A percentile compares a stretch with the other conserved stretches of the same genome.
Conservation (phyloP, 2,797 vertebrate species). For the Cuculus canorus region DNA sequence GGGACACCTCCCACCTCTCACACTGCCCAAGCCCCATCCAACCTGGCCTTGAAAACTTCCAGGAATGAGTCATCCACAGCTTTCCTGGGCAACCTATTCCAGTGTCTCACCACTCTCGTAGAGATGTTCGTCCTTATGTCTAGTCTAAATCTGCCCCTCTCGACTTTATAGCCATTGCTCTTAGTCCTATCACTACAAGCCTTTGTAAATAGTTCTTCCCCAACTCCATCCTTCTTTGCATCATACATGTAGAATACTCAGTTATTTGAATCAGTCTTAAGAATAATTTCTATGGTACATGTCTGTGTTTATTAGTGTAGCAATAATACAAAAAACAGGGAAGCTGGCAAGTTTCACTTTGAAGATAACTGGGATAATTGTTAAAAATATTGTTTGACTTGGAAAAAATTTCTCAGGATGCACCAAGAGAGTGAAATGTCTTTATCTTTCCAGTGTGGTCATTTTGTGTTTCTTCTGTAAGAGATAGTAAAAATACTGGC, state of each 20-base stretch:
- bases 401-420: not conserved
- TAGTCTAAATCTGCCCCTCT: too few relatives aligned
- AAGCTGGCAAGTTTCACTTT: not conserved
- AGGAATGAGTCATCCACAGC: too few relatives aligned
- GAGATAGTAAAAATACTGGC: not conserved
- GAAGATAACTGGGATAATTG: not conserved
- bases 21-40: too few relatives aligned
- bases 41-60: too few relatives aligned
- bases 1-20: too few relatives aligned
- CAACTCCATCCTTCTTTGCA: not conserved
- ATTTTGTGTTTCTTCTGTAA: not conserved
- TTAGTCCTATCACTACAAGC: too few relatives aligned
- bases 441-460: not conserved
- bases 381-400: not conserved
- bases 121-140: too few relatives aligned
- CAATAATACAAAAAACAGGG: not conserved
- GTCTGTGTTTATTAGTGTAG: not conserved
- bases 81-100: too few relatives aligned
- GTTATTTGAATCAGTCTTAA: not conserved
- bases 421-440: not conserved
- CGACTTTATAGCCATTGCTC: too few relatives aligned
- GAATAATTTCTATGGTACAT: rapidly evolving
- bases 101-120: too few relatives aligned
- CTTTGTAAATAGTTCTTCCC: too few relatives aligned
- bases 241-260: not conserved